These are phyloP conservation scores for Tringa solitaria DNA, from an alignment of 2,113 vertebrate species.

Conservation along the genomic window DNA sequence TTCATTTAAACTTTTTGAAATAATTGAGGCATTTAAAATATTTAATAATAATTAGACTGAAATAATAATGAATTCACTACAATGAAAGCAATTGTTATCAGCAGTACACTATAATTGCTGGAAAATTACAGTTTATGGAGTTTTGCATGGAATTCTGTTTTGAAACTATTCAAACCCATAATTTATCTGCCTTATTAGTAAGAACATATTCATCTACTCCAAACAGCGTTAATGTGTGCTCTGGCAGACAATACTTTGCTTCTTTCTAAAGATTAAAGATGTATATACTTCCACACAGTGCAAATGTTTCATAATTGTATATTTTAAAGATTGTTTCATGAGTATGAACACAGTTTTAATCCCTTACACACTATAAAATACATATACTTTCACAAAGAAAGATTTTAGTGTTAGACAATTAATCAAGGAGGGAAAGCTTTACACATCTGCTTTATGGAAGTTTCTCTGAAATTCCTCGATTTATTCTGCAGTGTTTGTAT, in stretches of 20 bases:
- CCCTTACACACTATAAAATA: not conserved
- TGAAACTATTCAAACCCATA: not conserved
- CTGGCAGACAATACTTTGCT: not conserved
- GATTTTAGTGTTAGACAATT: not conserved
- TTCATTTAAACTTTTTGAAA: not conserved
- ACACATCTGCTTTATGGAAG: not conserved
- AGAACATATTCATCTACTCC: not conserved
- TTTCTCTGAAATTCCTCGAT: not conserved
- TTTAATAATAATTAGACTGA: constrained; percentile 17
- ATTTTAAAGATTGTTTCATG: not conserved
- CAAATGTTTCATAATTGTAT: not conserved
- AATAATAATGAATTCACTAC: constrained; percentile 28
- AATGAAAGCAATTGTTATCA: constrained; percentile 1
- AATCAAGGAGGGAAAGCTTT: not conserved
- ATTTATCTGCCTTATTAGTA: not conserved
- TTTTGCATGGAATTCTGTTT: not conserved
- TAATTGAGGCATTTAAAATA: constrained; percentile 9
- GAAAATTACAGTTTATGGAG: constrained; percentile 41
- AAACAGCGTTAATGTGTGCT: not conserved
- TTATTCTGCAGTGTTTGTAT: not conserved
- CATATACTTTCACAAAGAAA: not conserved
- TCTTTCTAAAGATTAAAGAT: not conserved
- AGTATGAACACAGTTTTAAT: not conserved
- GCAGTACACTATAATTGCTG: constrained; percentile 8
- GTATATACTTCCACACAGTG: not conserved